Percentiles rank a stretch among this genome's conserved stretches.
Conservation (phyloP, 2,888 invertebrate species). For the Baccha elongata region DNA sequence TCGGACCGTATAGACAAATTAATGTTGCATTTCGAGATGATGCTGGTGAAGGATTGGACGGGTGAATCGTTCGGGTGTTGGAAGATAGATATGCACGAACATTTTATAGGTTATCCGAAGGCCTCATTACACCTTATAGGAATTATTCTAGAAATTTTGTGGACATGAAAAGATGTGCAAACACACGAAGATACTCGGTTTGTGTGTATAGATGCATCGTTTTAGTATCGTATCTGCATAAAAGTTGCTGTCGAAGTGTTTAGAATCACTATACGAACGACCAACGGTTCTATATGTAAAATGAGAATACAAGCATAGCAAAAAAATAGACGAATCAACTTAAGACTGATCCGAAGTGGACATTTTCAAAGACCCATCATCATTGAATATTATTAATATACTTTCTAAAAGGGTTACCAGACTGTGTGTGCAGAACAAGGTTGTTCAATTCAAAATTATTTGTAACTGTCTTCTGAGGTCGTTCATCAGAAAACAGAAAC, state of each 20-base stretch:
- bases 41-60: conserved; percentile 18
- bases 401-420: conserved; percentile 37
- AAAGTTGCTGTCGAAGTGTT: neutral
- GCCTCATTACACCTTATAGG: conserved; percentile 64
- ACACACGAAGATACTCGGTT: conserved; percentile 38
- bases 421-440: too few species aligned
- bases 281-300: neutral
- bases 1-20: conserved; percentile 68
- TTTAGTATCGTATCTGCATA: neutral
- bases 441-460: too few species aligned
- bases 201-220: neutral
- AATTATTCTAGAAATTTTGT: conserved; percentile 53
- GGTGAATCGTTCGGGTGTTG: neutral
- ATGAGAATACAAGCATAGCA: neutral
- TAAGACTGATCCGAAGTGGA: conserved; percentile 42
- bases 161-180: conserved; percentile 51
- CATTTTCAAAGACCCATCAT: neutral
- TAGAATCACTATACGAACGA: conserved; percentile 19
- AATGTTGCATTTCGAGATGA: conserved; percentile 66
- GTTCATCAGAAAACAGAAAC: too few species aligned
- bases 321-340: conserved; percentile 35
- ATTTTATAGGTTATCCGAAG: conserved; percentile 68
- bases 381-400: conserved; percentile 24
- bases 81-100: conserved; percentile 26
- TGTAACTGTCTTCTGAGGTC: too few species aligned